Percentiles rank a stretch among this genome's conserved stretches.
These are phyloP conservation scores for Arge pagana DNA, from an alignment of 2,888 invertebrate genomes.

Conservation along the genomic window DNA sequence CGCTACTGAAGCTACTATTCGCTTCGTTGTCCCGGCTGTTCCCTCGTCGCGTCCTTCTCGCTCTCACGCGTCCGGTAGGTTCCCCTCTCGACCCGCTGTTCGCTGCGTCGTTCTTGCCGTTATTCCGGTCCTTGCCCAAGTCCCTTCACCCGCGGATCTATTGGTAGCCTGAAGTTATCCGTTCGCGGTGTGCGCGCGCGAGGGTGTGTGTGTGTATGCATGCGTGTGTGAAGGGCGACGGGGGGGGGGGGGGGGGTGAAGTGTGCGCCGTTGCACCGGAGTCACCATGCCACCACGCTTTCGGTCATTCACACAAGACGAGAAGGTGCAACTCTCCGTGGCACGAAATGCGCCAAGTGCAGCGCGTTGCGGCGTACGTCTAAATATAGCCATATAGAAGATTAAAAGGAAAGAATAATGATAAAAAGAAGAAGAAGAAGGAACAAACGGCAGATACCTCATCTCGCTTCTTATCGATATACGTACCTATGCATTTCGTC, in stretches of 20 bases:
- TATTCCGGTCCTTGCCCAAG: neutral
- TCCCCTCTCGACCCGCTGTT: slow-evolving; percentile 30
- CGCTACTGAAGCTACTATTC: slow-evolving; percentile 30
- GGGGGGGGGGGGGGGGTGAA: neutral
- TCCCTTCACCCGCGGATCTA: too few relatives aligned
- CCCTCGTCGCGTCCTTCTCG: too few relatives aligned
- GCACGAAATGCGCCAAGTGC: slow-evolving; percentile 41
- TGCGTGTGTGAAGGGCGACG: neutral
- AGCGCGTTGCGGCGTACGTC: too few relatives aligned
- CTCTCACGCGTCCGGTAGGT: slow-evolving; percentile 35
- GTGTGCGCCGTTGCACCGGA: slow-evolving; percentile 10
- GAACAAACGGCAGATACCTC: neutral
- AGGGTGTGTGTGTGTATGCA: too few relatives aligned
- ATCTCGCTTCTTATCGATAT: too few relatives aligned
- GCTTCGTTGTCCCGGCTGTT: slow-evolving; percentile 37
- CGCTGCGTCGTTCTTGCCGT: slow-evolving; percentile 30
- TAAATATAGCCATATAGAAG: slow-evolving; percentile 39
- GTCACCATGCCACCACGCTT: slow-evolving; percentile 34
- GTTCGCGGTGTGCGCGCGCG: too few relatives aligned
- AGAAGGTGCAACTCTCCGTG: slow-evolving; percentile 43
- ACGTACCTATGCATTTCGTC: too few relatives aligned
- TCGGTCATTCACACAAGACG: slow-evolving; percentile 51
- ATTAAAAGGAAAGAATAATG: neutral
- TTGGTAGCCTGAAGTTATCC: too few relatives aligned
- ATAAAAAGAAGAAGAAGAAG: neutral